A percentile compares a stretch with the other conserved stretches of the same genome.
Conservation (phyloP, 2,113 vertebrate genomes). For the Naja naja region DNA sequence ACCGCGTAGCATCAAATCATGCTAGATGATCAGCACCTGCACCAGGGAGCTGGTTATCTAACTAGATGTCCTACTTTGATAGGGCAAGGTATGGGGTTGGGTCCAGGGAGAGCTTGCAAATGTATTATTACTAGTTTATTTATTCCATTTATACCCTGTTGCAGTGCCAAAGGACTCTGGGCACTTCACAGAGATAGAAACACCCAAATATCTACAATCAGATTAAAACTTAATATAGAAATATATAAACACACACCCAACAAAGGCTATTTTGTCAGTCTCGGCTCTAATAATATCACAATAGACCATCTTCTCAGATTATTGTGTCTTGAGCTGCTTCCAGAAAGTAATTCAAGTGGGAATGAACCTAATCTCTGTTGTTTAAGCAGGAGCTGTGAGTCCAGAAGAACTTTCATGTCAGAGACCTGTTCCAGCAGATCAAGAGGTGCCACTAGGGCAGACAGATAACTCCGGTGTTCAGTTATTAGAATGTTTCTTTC, state of each 20-base stretch:
- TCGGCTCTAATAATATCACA: not conserved
- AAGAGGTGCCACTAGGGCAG: not conserved
- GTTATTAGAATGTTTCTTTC: not conserved
- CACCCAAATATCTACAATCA: not conserved
- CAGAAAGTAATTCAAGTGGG: not conserved
- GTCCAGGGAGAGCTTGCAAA: not conserved
- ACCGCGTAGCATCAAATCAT: not conserved
- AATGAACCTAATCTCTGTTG: not conserved
- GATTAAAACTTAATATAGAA: not conserved
- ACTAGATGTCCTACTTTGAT: constrained; percentile 9
- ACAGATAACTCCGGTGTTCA: not conserved
- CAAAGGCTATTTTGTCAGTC: not conserved
- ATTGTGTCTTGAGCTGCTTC: not conserved
- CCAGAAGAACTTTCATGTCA: not conserved
- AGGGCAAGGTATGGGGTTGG: not conserved
- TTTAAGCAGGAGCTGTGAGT: not conserved
- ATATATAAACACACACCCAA: not conserved
- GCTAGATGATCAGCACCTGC: not conserved
- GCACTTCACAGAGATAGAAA: not conserved
- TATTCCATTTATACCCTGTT: not conserved
- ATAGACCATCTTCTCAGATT: not conserved
- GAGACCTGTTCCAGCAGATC: not conserved
- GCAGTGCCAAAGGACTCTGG: not conserved
- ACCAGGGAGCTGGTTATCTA: not conserved
- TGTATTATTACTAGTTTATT: not conserved